Base-by-base conservation (phyloP, 30 jellyfish, hydroid and myxozoan species). In the Hydra vulgaris region DNA sequence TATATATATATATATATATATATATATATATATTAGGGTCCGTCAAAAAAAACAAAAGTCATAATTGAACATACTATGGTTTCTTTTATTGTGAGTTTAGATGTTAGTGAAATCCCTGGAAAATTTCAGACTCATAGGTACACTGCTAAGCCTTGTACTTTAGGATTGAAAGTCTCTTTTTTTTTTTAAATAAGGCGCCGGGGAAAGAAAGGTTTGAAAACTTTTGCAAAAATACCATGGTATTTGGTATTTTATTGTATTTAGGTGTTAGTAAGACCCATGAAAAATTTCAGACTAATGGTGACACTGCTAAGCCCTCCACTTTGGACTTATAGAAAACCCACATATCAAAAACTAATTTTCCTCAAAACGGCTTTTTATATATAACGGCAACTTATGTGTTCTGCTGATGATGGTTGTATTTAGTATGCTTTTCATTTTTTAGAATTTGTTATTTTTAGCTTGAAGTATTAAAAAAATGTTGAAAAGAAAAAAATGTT, bases 211-310 rank as follows among this genome's bases (percentile, higher is more conserved):
- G 8, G 25, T 69, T 15, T 15, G 25, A 3, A 69, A 23, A 69
- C 76, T 69, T 69, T 69, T 69, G 76, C 76, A 69, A 20, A 69
- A 69, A 69, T 40, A 40, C 61, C 61, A 40, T 40, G 61, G 61
- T 40, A 40, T 40, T 12, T 40, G 5, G 12, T 40, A 23, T 69
- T 12, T 3, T n/a, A n/a, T n/a, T 40, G 61, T 3, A 40, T 40
- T 40, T 40, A 40, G 61, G 61, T 40, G 61, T 12, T 40, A 40
- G 61, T 40, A 40, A 40, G 61, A 40, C 61, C 61, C 12, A 40
- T 40, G 61, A 3, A 40, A 40, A 40, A 5, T 40, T 40, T 40
- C 61, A 40, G 61, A 40, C 61, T 40, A 5, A 40, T 40, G 12
- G 61, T 5, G 5, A 40, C 61, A 40, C 61, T 40, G 61, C 61